A percentile compares a stretch with the other conserved stretches of the same genome.
Evolutionary conservation across 2,113 vertebrate species (phyloP).

Genomic region (Hyperopisus bebe): DNA sequence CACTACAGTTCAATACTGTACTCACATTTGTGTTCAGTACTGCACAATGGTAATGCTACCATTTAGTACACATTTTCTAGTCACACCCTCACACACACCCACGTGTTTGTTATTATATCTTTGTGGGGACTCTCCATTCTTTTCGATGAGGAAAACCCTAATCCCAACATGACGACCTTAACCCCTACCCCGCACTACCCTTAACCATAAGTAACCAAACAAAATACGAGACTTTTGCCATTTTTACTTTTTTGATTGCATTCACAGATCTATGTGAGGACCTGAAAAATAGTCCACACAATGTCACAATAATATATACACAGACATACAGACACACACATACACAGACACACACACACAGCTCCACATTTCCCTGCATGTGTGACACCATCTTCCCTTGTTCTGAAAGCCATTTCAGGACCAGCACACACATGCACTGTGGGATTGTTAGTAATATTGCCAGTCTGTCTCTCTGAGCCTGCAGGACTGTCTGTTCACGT

Average conservation of each 20-base stretch:
- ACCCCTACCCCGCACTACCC: too few species aligned
- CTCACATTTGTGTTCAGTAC: background rate
- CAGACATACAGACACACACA: background rate
- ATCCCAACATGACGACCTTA: too few species aligned
- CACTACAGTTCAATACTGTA: background rate
- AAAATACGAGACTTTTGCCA: too few species aligned
- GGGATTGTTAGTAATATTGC: background rate
- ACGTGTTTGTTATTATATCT: background rate
- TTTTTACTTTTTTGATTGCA: too few species aligned
- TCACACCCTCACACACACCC: background rate
- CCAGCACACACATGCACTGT: background rate
- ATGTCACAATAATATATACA: too few species aligned
- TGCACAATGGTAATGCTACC: background rate
- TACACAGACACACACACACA: background rate
- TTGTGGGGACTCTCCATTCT: too few species aligned
- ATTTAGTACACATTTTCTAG: background rate
- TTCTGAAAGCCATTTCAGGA: background rate
- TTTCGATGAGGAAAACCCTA: too few species aligned
- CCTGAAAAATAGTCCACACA: too few species aligned
- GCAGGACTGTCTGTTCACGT: constrained; percentile 1
- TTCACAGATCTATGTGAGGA: too few species aligned
- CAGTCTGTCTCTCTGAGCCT: background rate
- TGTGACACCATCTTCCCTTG: background rate
- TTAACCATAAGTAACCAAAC: too few species aligned
- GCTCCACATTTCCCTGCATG: background rate